Evolutionary conservation across 1,140 invertebrate species (phyloP).

Genomic region (Zaprionus lachaisei): DNA sequence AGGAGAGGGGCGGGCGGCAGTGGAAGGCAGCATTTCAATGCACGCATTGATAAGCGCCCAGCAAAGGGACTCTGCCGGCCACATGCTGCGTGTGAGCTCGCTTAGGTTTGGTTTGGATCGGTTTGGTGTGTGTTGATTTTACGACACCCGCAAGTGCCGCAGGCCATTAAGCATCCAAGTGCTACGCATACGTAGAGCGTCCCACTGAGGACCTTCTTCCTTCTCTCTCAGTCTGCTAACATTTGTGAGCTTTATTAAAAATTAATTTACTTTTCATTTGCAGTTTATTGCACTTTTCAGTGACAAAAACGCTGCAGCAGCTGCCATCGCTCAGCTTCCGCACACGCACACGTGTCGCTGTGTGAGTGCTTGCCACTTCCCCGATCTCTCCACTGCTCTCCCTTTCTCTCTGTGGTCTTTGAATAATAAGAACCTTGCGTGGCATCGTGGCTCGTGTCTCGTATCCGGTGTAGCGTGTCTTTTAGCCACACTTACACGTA

Average conservation of each 20-base stretch:
- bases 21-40: not conserved
- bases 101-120: slow-evolving; percentile 15
- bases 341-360: slow-evolving; percentile 8
- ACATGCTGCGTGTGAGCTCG: not conserved
- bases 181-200: slow-evolving; percentile 46
- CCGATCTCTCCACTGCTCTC: not conserved
- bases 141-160: slow-evolving; percentile 77
- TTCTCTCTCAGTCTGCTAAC: slow-evolving; percentile 23
- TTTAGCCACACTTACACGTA: slow-evolving; percentile 71
- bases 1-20: not conserved
- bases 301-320: slow-evolving; percentile 66
- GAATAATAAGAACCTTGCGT: slow-evolving; percentile 39
- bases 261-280: slow-evolving; percentile 82
- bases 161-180: slow-evolving; percentile 74
- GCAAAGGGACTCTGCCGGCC: slow-evolving; percentile 46
- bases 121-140: slow-evolving; percentile 66
- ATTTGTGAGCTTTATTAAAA: slow-evolving; percentile 78
- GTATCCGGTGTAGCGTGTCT: slow-evolving; percentile 25
- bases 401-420: slow-evolving; percentile 22
- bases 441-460: not conserved
- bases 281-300: slow-evolving; percentile 80
- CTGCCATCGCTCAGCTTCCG: slow-evolving; percentile 18
- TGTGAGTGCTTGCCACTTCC: not conserved
- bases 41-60: slow-evolving; percentile 59
- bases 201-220: not conserved